These are phyloP conservation scores for Pyxicephalus adspersus DNA, from an alignment of 2,113 vertebrate genomes.

Conservation along the genomic window DNA sequence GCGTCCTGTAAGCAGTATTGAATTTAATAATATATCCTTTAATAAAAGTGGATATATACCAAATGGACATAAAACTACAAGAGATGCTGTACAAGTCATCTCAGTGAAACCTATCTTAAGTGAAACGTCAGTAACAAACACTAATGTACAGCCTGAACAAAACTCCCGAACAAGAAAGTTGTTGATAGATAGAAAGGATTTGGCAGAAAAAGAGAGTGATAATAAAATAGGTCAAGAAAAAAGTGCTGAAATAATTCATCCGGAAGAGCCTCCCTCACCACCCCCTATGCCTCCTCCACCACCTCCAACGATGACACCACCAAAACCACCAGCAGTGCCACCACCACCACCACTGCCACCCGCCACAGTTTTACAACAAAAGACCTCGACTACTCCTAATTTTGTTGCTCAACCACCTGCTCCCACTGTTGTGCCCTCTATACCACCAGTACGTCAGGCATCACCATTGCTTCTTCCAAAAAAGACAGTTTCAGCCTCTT, in stretches of 20 bases:
- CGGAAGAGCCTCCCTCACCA: constrained; percentile 32
- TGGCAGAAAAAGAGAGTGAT: neutral
- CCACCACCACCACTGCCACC: constrained; percentile 45
- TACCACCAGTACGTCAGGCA: fast-evolving
- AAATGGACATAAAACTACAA: fast-evolving
- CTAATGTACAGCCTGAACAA: constrained; percentile 18
- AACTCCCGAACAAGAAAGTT: neutral
- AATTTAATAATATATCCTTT: neutral
- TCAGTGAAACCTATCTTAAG: constrained; percentile 25
- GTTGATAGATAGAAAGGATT: neutral
- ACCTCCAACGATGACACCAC: constrained; percentile 49
- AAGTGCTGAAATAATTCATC: neutral
- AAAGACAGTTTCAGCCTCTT: neutral
- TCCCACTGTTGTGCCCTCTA: neutral
- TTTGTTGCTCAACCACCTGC: neutral
- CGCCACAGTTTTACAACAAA: constrained; percentile 29
- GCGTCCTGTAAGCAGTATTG: neutral
- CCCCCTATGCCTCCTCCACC: constrained; percentile 29
- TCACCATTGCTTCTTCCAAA: neutral
- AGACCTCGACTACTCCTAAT: neutral
- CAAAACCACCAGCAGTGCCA: constrained; percentile 49
- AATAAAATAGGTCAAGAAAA: constrained; percentile 2
- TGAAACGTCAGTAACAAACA: neutral
- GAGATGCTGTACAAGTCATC: constrained; percentile 14
- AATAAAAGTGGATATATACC: neutral